Base-by-base conservation (phyloP, 30 jellyfish, hydroid and myxozoan genomes). In the Aurelia aurita region DNA sequence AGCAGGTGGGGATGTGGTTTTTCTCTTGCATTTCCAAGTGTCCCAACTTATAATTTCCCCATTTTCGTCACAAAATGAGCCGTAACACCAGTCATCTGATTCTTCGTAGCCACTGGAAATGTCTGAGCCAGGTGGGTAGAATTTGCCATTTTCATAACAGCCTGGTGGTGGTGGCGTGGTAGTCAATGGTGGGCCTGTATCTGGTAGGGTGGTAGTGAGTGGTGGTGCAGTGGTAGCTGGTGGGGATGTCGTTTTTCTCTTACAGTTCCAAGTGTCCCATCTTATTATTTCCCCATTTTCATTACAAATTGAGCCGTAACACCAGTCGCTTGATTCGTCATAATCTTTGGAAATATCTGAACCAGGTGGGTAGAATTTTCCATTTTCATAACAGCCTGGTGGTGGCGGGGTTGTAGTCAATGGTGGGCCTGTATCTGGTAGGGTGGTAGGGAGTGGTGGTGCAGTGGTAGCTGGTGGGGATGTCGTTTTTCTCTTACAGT, bases 1-100 rank as follows among this genome's bases (percentile, higher is more conserved):
- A 22, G 27, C 63, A 1, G 79, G 28, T 25, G 89, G 44, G 11
- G 11, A 7, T n/a, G 64, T 14, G 13, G 69, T 65, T 39, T 39
- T 39, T 10, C 31, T 63, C 19, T 34, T 29, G 26, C 90, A 79
- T 12, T 79, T 53, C 34, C 39, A 79, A 13, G 16, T 79, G 74
- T 79, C 90, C 90, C 90, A 79, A n/a, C 67, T 69, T 29, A 47
- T 21, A 1, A 79, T 26, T 20, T 63, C 45, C 15, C 90, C 90
- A 62, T 23, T 5, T 18, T 49, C 65, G 58, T 63, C 63, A 29
- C 90, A 79, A 16, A 34, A 18, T 2, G 82, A 26, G 35, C 90
- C 90, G 45, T 61, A 79, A 59, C 90, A 79, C 90, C 90, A 79
- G 49, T 79, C 55, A 5, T 32, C 3, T 12, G 72, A 12, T 35